phyloP scores from a whole-genome alignment of 2,888 invertebrate species.

The Pegoplata infirma region DNA sequence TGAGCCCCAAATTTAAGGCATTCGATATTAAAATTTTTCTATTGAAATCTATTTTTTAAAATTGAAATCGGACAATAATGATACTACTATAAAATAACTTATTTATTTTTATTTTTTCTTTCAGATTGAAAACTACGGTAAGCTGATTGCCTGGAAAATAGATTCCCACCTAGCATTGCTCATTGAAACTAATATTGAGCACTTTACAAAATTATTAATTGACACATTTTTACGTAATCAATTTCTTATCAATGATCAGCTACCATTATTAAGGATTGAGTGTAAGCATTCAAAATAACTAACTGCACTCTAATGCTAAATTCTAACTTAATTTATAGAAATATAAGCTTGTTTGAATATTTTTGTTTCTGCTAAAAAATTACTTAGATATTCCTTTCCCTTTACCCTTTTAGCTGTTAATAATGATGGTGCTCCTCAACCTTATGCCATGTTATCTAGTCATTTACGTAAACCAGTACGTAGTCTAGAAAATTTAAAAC shows the following conservation, averaged over 20 bases:
- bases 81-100: constrained; percentile 1
- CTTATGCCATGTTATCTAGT: constrained; percentile 78
- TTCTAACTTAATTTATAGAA: background rate
- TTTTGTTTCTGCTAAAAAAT: too few relatives aligned
- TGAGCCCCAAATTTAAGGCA: too few relatives aligned
- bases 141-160: constrained; percentile 88
- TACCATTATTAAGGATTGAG: constrained; percentile 87
- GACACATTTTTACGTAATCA: constrained; percentile 85
- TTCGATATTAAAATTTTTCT: too few relatives aligned
- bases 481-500: constrained; percentile 70
- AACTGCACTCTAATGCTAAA: background rate
- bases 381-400: too few relatives aligned
- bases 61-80: too few relatives aligned
- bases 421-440: constrained; percentile 81
- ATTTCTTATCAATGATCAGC: constrained; percentile 87
- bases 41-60: too few relatives aligned
- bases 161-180: constrained; percentile 86
- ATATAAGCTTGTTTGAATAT: background rate
- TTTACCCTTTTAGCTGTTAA: constrained; percentile 79
- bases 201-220: constrained; percentile 84
- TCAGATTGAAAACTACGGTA: constrained; percentile 88
- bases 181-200: constrained; percentile 87
- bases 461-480: constrained; percentile 76
- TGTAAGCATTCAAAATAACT: constrained; percentile 80
- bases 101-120: background rate